Base-by-base conservation (phyloP, 2,888 invertebrate genomes). In the Callinectes sapidus region DNA sequence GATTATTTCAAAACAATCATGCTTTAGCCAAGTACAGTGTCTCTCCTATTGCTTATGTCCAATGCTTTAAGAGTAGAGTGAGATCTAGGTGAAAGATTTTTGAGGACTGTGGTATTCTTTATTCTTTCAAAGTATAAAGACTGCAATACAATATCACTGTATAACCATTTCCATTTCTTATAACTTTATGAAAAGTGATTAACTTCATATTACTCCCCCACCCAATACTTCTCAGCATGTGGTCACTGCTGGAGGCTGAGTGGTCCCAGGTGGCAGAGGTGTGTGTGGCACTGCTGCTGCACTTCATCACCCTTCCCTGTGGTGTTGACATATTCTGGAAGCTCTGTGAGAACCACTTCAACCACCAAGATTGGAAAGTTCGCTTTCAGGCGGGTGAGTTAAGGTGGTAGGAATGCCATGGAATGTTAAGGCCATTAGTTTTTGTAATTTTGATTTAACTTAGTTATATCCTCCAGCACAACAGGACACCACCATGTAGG, bases 251-350 rank as follows among this genome's bases (percentile, higher is more conserved):
- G 95, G 98, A 98, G 95, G 98, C 98, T 0, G 98, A 98, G 94
- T 97, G 98, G 96, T 99, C 99, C 0, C 98, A 99, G 96, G 98
- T 99, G 95, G 98, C 99, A 95, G 98, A 98, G 95, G 97, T 98
- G 94, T 97, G 97, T 55, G 99, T 99, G 54, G 99, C 99, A 0
- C 97, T 99, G 91, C 96, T 99, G 94, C 96, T 99, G 93, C 99
- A 99, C 96, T 99, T 99, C 95, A 97, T 99, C 94, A 98, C 99
- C 0, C 96, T 99, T 94, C 98, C 99, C 0, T 97, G 98, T 92
- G 99, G 99, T 2, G 98, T 98, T 0, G 99, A 99, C 95, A 98
- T 99, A 87, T 98, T 99, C 96, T 99, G 99, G 98, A 97, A 97
- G 95, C 97, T 99, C n/a, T 97, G 99, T 91, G 98, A 99, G 95